phyloP scores from a whole-genome alignment of 2,113 vertebrate genomes.

The Ivindomyrus marchei region DNA sequence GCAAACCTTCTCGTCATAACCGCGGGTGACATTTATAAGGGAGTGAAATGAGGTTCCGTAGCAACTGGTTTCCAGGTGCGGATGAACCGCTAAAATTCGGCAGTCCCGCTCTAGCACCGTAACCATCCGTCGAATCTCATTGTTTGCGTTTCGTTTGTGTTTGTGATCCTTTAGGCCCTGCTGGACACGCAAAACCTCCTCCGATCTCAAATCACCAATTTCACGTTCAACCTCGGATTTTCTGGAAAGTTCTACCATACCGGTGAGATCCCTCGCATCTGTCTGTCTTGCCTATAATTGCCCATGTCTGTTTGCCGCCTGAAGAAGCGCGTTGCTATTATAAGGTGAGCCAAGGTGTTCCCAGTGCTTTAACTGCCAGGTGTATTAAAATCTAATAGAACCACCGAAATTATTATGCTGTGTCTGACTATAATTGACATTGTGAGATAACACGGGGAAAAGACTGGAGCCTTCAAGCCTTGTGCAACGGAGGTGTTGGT shows the following conservation, averaged over 20 bases:
- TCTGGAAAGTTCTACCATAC: constrained; percentile 79
- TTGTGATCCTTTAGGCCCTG: constrained; percentile 56
- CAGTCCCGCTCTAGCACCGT: too few species aligned
- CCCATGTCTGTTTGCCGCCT: not conserved
- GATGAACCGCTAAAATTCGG: not conserved
- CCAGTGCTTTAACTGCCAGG: not conserved
- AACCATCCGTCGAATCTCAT: not conserved
- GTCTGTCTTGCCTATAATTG: constrained; percentile 8
- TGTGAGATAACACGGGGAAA: not conserved
- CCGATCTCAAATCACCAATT: constrained; percentile 70
- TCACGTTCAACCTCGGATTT: constrained; percentile 79
- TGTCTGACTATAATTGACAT: constrained; percentile 8
- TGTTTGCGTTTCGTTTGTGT: constrained; percentile 41
- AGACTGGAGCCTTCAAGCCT: not conserved
- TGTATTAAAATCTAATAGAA: constrained; percentile 15
- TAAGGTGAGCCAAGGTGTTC: not conserved
- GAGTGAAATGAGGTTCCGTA: not conserved
- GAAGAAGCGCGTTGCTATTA: not conserved
- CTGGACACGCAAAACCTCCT: constrained; percentile 73
- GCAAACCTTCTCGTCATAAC: constrained; percentile 2
- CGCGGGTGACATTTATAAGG: not conserved
- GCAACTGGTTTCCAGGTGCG: not conserved
- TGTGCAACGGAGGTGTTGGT: not conserved
- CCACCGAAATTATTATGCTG: constrained; percentile 11
- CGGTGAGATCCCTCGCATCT: constrained; percentile 53